Base-by-base conservation (phyloP, 2,797 vertebrate species). In the Urosaurus nigricauda region DNA sequence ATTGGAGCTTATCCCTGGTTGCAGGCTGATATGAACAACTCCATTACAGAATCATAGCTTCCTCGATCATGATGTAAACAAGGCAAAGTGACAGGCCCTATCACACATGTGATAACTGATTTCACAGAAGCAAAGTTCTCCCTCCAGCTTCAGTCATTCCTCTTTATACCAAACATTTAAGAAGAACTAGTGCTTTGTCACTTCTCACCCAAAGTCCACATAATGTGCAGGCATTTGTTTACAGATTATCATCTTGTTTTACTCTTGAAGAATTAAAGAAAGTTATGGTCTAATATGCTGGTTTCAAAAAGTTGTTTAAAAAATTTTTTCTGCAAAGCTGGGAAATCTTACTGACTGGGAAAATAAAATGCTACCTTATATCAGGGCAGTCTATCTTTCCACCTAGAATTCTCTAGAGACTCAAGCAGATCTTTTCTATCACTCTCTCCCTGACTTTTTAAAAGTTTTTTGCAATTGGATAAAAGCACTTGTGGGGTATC, bases 121-220 rank as follows among this genome's bases (percentile, higher is more conserved):
- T 90, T 90, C 37, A n/a, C 5, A 70, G 17, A n/a, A 93, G 19
- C 3, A 82, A 79, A 86, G 0, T 87, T 73, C 32, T 53, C 32
- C 60, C 6, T 6, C 56, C 17, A 4, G 26, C 40, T 80, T 63
- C 4, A 16, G 2, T 79, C 14, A 35, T 43, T 79, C 53, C 32
- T 58, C 32, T 63, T 63, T 1, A 19, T 2, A 60, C 63, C 37
- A 24, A 79, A n/a, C 74, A n/a, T 79, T 78, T 58, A 24, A 58
- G 63, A 43, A 71, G 29, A 7, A 40, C 11, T 26, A 26, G 21
- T 21, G 1, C 3, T 58, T 35, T 35, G 63, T 1, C 40, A 26
- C 24, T 29, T 43, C 40, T 47, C 43, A 24, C 26, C 40, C 68
- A 53, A 1, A 85, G 32, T 56, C 47, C 32, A 63, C 3, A 14